Percentiles rank a stretch among this genome's conserved stretches.
Evolutionary conservation across 2,888 invertebrate species (phyloP).

Genomic region (Malthinus flaveolus): DNA sequence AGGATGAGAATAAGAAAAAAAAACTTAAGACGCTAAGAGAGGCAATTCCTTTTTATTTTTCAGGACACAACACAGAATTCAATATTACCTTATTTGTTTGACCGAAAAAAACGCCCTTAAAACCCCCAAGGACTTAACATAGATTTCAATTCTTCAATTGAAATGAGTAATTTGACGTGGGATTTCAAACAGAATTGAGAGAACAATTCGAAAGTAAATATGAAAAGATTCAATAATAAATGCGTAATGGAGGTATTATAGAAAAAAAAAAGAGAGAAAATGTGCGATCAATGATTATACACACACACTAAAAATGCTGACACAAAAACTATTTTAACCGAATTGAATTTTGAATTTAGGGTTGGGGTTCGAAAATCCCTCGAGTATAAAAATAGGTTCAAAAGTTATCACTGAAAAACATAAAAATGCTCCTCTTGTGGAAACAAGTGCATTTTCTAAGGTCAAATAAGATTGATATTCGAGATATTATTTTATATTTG

Average conservation of each 20-base stretch:
- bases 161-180: conserved; percentile 19
- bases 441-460: conserved; percentile 32
- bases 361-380: conserved; percentile 36
- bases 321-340: conserved; percentile 49
- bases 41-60: conserved; percentile 8
- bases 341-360: conserved; percentile 43
- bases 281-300: conserved; percentile 8
- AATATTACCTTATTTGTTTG: conserved; percentile 10
- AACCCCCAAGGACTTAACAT: conserved; percentile 3
- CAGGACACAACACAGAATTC: conserved; percentile 8
- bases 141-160: conserved; percentile 17
- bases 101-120: conserved; percentile 15
- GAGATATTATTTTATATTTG: not conserved
- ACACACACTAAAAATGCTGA: conserved; percentile 40
- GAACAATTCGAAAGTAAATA: not conserved
- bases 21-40: not conserved
- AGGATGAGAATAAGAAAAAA: too few species aligned
- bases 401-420: conserved; percentile 49
- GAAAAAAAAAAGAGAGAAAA: conserved; percentile 4
- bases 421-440: conserved; percentile 42
- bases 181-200: conserved; percentile 12
- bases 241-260: not conserved
- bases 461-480: conserved; percentile 42
- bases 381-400: conserved; percentile 40
- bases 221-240: too few species aligned